A percentile compares a stretch with the other conserved stretches of the same genome.
Conservation (phyloP, 2,113 vertebrate species). For the Kryptolebias marmoratus region DNA sequence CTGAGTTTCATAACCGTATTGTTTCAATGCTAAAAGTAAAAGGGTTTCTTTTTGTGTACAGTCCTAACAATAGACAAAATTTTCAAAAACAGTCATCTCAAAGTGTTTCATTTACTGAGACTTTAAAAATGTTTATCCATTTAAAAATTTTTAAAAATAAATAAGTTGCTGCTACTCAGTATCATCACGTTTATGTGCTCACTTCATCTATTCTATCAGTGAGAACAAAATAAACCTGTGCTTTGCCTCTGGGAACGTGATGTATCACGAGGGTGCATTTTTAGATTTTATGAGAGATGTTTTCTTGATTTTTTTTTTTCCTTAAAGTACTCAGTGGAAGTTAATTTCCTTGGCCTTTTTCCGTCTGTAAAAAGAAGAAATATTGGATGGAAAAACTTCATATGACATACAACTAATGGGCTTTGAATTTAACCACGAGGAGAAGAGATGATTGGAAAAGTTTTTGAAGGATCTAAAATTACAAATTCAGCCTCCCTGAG, state of each 20-base stretch:
- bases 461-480: conserved; percentile 69
- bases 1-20: conserved; percentile 14
- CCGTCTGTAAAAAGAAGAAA: conserved; percentile 31
- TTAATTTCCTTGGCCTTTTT: conserved; percentile 37
- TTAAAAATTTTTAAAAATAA: neutral
- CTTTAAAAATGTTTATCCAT: neutral
- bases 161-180: neutral
- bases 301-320: conserved; percentile 38
- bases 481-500: conserved; percentile 46
- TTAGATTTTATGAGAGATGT: conserved; percentile 22
- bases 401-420: conserved; percentile 70
- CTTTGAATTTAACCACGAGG: conserved; percentile 73
- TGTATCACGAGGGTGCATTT: neutral
- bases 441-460: conserved; percentile 73
- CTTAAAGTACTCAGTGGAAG: conserved; percentile 22
- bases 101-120: neutral
- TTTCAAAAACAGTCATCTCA: neutral
- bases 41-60: conserved; percentile 8
- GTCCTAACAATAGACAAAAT: neutral
- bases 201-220: conserved; percentile 1
- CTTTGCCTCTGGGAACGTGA: conserved; percentile 8
- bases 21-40: conserved; percentile 17
- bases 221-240: neutral
- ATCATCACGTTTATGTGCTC: neutral
- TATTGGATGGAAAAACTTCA: conserved; percentile 52